Conservation (phyloP, 2,888 invertebrate genomes). For the Ectemnius cavifrons region DNA sequence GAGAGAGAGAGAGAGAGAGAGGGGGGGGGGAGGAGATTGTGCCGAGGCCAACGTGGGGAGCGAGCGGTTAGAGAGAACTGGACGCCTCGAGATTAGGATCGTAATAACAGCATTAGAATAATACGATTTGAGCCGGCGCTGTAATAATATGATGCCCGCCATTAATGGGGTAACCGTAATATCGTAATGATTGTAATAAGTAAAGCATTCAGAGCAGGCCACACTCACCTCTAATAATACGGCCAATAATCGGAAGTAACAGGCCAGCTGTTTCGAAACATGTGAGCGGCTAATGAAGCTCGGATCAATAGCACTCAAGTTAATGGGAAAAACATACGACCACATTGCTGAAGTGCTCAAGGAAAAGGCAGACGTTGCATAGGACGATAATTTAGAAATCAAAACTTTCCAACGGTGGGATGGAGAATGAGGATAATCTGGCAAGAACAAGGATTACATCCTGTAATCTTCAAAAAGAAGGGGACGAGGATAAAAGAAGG, state of each 20-base stretch:
- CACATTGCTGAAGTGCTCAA: background rate
- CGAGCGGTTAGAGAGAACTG: conserved; percentile 15
- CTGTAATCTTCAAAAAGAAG: background rate
- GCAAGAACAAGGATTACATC: too few species aligned
- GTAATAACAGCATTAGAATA: conserved; percentile 51
- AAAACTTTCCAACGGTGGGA: too few species aligned
- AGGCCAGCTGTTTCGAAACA: conserved; percentile 8
- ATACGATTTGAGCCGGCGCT: conserved; percentile 39
- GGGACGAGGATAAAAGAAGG: background rate
- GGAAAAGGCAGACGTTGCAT: background rate
- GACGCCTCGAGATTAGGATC: conserved; percentile 47
- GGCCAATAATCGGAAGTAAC: conserved; percentile 15
- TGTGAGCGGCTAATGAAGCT: background rate
- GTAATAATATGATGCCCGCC: conserved; percentile 31
- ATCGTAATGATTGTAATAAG: conserved; percentile 28
- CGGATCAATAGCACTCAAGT: conserved; percentile 3
- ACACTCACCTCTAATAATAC: conserved; percentile 16
- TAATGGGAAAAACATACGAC: conserved; percentile 2
- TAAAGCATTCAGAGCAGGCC: conserved; percentile 26
- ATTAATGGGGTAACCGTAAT: conserved; percentile 22
- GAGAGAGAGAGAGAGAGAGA: conserved; percentile 17
- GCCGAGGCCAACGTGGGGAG: background rate
- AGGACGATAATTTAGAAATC: background rate
- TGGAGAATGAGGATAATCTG: too few species aligned
- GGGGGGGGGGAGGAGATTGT: conserved; percentile 12